A percentile compares a stretch with the other conserved stretches of the same genome.
phyloP scores from a whole-genome alignment of 2,113 vertebrate species.

The Oryzias curvinotus region DNA sequence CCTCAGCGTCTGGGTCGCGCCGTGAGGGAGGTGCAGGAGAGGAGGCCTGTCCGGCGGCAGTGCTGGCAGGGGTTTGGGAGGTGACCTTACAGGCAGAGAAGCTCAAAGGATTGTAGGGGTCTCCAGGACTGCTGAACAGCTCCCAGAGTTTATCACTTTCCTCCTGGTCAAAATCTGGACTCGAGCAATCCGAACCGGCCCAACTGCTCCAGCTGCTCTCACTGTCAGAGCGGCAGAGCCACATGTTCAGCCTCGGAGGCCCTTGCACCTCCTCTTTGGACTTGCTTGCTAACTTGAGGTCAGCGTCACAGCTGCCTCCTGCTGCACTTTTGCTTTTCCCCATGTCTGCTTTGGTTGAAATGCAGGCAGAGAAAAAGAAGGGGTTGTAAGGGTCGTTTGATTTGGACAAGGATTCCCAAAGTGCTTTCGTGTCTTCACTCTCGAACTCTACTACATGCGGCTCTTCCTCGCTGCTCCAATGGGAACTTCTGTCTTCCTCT shows the following conservation, averaged over 20 bases:
- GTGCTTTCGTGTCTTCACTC: slow-evolving; percentile 57
- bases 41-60: not conserved
- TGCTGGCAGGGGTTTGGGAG: slow-evolving; percentile 4
- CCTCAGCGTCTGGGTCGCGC: slow-evolving; percentile 28
- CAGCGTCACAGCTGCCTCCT: not conserved
- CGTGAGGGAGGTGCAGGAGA: slow-evolving; percentile 1
- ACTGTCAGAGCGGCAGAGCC: slow-evolving; percentile 69
- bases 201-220: slow-evolving; percentile 75
- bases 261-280: slow-evolving; percentile 21
- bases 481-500: slow-evolving; percentile 54
- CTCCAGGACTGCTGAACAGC: slow-evolving; percentile 62
- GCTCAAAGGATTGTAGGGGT: slow-evolving; percentile 79
- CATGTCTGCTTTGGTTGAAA: slow-evolving; percentile 54
- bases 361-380: slow-evolving; percentile 71
- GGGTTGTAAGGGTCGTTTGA: slow-evolving; percentile 71
- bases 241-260: slow-evolving; percentile 36
- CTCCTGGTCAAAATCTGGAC: slow-evolving; percentile 62
- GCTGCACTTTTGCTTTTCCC: slow-evolving; percentile 21
- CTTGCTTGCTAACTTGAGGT: slow-evolving; percentile 17
- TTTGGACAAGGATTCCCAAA: slow-evolving; percentile 71
- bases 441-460: slow-evolving; percentile 49
- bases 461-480: slow-evolving; percentile 68
- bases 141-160: slow-evolving; percentile 75
- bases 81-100: slow-evolving; percentile 65
- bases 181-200: slow-evolving; percentile 69